Conservation (phyloP, 2,113 vertebrate species). For the Rhinoderma darwinii region DNA sequence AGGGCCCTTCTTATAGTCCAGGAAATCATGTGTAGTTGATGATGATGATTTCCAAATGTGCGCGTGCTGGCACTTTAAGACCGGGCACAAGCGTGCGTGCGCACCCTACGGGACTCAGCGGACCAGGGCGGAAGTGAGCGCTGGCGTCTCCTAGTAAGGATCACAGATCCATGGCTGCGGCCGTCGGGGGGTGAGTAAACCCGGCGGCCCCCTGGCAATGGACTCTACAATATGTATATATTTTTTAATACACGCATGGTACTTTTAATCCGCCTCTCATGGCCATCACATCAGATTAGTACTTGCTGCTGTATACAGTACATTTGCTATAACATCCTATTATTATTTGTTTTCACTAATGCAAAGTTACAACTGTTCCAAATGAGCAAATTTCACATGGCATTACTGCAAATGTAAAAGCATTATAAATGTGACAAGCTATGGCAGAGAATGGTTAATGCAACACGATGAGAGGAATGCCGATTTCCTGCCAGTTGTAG, state of each 20-base stretch:
- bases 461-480: slow-evolving; percentile 64
- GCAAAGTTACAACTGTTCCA: slow-evolving; percentile 73
- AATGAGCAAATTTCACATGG: slow-evolving; percentile 79
- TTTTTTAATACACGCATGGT: neutral
- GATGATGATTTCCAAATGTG: too few species aligned
- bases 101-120: too few species aligned
- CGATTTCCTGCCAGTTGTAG: slow-evolving; percentile 56
- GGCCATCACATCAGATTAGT: slow-evolving; percentile 73
- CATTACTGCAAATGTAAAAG: slow-evolving; percentile 75
- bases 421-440: slow-evolving; percentile 68
- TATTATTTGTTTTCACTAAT: slow-evolving; percentile 77
- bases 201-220: too few species aligned
- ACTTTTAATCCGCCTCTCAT: slow-evolving; percentile 63
- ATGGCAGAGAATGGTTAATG: slow-evolving; percentile 71
- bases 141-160: too few species aligned
- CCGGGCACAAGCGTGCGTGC: too few species aligned
- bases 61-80: too few species aligned
- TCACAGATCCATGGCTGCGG: too few species aligned
- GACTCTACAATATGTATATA: too few species aligned
- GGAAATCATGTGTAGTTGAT: too few species aligned
- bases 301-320: slow-evolving; percentile 57
- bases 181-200: too few species aligned
- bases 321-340: slow-evolving; percentile 72
- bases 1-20: too few species aligned
- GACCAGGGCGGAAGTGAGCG: too few species aligned